phyloP scores from a whole-genome alignment of 2,113 vertebrate genomes.

The Casuarius casuarius region DNA sequence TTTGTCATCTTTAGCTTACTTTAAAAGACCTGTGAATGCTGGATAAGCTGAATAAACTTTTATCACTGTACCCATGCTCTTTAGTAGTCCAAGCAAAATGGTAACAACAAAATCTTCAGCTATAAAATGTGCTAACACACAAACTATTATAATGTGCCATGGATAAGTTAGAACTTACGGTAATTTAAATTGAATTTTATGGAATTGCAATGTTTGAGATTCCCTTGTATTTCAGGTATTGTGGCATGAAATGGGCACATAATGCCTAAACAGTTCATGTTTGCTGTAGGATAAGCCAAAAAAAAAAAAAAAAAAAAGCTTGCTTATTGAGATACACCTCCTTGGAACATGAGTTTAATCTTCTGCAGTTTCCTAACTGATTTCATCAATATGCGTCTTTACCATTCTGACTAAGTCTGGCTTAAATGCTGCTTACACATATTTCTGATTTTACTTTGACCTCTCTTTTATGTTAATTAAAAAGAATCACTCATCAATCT shows the following conservation, averaged over 20 bases:
- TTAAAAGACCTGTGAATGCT: not conserved
- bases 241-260: not conserved
- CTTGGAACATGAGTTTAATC: too few species aligned
- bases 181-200: not conserved
- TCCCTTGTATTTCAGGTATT: not conserved
- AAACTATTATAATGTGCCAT: not conserved
- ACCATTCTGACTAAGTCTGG: not conserved
- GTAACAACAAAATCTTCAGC: not conserved
- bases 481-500: not conserved
- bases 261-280: not conserved
- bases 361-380: not conserved
- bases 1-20: not conserved
- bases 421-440: not conserved
- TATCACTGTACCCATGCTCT: not conserved
- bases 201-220: not conserved
- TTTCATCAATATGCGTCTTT: not conserved
- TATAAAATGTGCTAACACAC: not conserved
- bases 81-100: not conserved
- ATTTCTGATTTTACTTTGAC: not conserved
- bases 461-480: not conserved
- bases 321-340: not conserved
- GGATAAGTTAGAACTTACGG: not conserved
- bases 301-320: not conserved
- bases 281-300: not conserved
- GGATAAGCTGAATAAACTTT: not conserved